Conservation (phyloP, 2,113 vertebrate genomes). For the Centrocercus urophasianus region DNA sequence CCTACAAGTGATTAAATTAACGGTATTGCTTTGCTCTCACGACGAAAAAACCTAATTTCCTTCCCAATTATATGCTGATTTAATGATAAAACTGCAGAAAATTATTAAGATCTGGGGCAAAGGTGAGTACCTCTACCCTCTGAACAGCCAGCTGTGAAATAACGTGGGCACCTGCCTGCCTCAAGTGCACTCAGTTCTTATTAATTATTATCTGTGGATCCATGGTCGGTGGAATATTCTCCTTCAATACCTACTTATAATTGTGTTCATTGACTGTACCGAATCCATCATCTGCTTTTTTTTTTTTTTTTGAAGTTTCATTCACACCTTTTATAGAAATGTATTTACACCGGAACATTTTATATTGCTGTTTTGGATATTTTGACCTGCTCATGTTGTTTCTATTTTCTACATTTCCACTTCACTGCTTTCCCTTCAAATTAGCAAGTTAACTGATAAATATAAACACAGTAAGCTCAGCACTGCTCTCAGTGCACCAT, state of each 20-base stretch:
- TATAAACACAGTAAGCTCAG: constrained; percentile 44
- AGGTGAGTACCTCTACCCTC: constrained; percentile 73
- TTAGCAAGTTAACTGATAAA: constrained; percentile 69
- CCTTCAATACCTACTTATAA: constrained; percentile 68
- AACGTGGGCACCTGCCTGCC: constrained; percentile 67
- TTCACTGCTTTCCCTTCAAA: constrained; percentile 63
- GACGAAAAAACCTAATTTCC: constrained; percentile 64
- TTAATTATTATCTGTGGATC: constrained; percentile 79
- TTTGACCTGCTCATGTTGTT: constrained; percentile 62
- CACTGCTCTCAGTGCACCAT: neutral
- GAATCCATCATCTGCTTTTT: constrained; percentile 28
- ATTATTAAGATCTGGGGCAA: constrained; percentile 81
- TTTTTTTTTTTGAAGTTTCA: constrained; percentile 47
- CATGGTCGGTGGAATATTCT: constrained; percentile 47
- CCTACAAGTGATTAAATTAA: constrained; percentile 68
- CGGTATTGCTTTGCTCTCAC: neutral
- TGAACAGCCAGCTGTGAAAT: constrained; percentile 77
- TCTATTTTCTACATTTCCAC: constrained; percentile 72
- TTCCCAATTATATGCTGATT: constrained; percentile 79
- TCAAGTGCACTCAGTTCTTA: constrained; percentile 58
- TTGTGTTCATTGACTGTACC: constrained; percentile 60
- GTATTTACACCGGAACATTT: constrained; percentile 63
- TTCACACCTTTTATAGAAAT: constrained; percentile 68
- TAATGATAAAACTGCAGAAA: constrained; percentile 80
- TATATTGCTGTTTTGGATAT: constrained; percentile 56